These are phyloP conservation scores for mouse (Mus musculus) DNA, from an alignment of 2,113 vertebrate species.

Conservation along the genomic window GRCm39 chr16:72217001-72217500, in stretches of 20 bases:
- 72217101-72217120: slow-evolving; percentile 4
- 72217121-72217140: slow-evolving; percentile 2
- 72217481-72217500: slow-evolving; percentile 66
- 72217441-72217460: slow-evolving; percentile 68
- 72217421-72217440: slow-evolving; percentile 72
- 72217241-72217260: slow-evolving; percentile 37
- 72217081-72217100: background rate
- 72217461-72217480: slow-evolving; percentile 69
- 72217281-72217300: slow-evolving; percentile 70
- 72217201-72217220: slow-evolving; percentile 39
- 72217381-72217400: slow-evolving; percentile 68
- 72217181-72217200: slow-evolving; percentile 38
- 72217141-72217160: background rate
- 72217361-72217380: slow-evolving; percentile 52
- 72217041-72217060: slow-evolving; percentile 57
- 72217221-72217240: slow-evolving; percentile 60
- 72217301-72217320: slow-evolving; percentile 56
- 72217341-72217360: slow-evolving; percentile 69
- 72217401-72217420: slow-evolving; percentile 69
- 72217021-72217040: slow-evolving; percentile 10
- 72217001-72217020: slow-evolving; percentile 18
- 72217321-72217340: background rate
- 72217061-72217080: background rate
- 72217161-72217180: slow-evolving; percentile 45
- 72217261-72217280: slow-evolving; percentile 62